Base-by-base conservation (phyloP, 2,888 invertebrate species). In the Philaethria dido region DNA sequence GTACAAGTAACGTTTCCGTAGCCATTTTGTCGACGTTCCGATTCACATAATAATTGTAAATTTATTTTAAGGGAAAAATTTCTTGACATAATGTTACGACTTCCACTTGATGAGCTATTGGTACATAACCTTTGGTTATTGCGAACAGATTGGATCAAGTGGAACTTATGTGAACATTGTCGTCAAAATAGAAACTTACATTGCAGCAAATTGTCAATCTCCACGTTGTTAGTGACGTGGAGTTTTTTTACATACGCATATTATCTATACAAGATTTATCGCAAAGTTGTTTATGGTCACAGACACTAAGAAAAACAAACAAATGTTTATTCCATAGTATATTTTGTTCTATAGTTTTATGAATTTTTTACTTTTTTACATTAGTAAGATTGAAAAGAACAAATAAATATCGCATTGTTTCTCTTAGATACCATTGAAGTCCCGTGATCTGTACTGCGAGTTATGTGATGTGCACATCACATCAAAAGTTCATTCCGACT, bases 391-490 rank as follows among this genome's bases (percentile, higher is more conserved):
- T 33, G 33, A 33, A 25, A 14, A 13, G 1, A 14, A 42, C 29
- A 14, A 33, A 44, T 54, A n/a, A 52, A n/a, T 29, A 13, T 42
- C 5, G 1, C 0, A 3, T 48, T n/a, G 9, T 59, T 54, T 84
- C 80, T 61, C 76, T n/a, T n/a, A 89, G 88, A 64, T 75, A 6
- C 87, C 88, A 2, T 18, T 90, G 33, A 88, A 81, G 68, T 72
- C 92, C 8, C 87, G 92, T 16, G 86, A 86, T 0, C 71, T 86
- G 70, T 93, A 89, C 74, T 93, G 93, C 72, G 93, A 93, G 75
- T 74, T 93, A 39, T 93, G 93, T 74, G 89, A 93, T 69, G 86
- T 93, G 14, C 82, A 88, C 25, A 92, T 94, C 66, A 93, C 93
- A 2, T 93, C 93, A 0, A 88, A 86, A 71, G 73, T 77, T 50